Percentiles rank a stretch among this genome's conserved stretches.
phyloP scores from a whole-genome alignment of 2,888 invertebrate genomes.

The Caenorhabditis macrosperma region DNA sequence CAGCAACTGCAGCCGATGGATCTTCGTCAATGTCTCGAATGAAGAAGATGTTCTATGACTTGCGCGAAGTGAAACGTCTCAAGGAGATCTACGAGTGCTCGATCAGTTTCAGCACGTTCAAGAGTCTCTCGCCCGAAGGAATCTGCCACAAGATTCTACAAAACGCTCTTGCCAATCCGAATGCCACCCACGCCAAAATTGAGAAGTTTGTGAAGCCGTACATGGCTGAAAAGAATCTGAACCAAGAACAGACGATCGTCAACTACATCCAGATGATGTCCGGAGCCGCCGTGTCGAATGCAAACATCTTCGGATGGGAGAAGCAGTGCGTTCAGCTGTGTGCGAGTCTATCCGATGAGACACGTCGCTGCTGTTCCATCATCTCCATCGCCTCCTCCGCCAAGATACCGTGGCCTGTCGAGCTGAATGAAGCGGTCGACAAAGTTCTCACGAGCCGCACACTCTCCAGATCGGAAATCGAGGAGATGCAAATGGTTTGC shows the following conservation, averaged over 20 bases:
- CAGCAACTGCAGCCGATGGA: not conserved
- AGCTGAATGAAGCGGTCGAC: constrained; percentile 63
- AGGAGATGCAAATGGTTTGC: constrained; percentile 63
- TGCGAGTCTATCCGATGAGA: constrained; percentile 63
- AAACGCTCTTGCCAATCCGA: constrained; percentile 59
- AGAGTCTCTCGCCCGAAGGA: constrained; percentile 52
- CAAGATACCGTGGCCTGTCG: constrained; percentile 67
- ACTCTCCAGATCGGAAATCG: constrained; percentile 40
- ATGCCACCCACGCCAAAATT: constrained; percentile 60
- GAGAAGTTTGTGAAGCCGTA: constrained; percentile 70
- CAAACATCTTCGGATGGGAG: constrained; percentile 62
- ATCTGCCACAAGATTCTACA: constrained; percentile 66
- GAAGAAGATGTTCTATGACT: constrained; percentile 44
- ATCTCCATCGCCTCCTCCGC: constrained; percentile 67
- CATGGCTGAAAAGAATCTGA: constrained; percentile 68
- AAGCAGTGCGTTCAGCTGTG: constrained; percentile 68
- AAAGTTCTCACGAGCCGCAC: constrained; percentile 40
- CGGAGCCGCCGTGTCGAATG: constrained; percentile 18
- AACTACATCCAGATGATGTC: constrained; percentile 67
- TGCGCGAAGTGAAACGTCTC: constrained; percentile 57
- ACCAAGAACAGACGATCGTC: constrained; percentile 68
- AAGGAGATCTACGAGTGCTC: constrained; percentile 57
- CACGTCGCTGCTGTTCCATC: constrained; percentile 66
- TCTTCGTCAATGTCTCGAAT: constrained; percentile 49
- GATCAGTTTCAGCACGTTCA: constrained; percentile 52